These are phyloP conservation scores for Pedetes capensis DNA, from an alignment of 2,113 vertebrate genomes.

Conservation along the genomic window DNA sequence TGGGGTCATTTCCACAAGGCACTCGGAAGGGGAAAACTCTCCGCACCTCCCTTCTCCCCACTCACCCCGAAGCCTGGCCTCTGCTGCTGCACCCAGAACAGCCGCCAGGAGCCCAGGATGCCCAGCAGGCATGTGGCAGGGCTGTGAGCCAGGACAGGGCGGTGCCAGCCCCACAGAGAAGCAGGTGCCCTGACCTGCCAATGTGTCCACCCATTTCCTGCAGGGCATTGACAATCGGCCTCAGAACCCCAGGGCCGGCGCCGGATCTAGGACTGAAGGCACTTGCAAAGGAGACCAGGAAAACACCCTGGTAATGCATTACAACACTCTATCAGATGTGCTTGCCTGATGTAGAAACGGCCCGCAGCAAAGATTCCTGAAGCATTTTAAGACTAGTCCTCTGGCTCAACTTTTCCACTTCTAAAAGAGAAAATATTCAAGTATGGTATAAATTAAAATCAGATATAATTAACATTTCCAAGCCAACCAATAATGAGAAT, in stretches of 20 bases:
- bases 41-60: background rate
- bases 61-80: accelerated
- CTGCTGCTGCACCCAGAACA: accelerated
- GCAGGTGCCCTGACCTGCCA: accelerated
- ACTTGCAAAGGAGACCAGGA: accelerated
- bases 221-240: accelerated
- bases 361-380: background rate
- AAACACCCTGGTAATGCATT: accelerated
- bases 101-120: accelerated
- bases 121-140: accelerated
- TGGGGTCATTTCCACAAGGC: accelerated
- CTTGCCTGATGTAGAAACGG: accelerated
- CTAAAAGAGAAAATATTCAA: background rate
- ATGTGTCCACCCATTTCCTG: accelerated
- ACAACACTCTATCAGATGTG: accelerated
- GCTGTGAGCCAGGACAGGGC: accelerated
- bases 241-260: background rate
- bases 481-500: background rate
- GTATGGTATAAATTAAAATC: background rate
- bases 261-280: no score
- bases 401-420: background rate
- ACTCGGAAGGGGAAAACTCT: accelerated
- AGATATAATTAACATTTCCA: background rate
- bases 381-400: no score
- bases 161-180: accelerated